Percentiles rank a stretch among this genome's conserved stretches.
Evolutionary conservation across 2,888 invertebrate species (phyloP).

Genomic region (Ecliptopera silaceata): DNA sequence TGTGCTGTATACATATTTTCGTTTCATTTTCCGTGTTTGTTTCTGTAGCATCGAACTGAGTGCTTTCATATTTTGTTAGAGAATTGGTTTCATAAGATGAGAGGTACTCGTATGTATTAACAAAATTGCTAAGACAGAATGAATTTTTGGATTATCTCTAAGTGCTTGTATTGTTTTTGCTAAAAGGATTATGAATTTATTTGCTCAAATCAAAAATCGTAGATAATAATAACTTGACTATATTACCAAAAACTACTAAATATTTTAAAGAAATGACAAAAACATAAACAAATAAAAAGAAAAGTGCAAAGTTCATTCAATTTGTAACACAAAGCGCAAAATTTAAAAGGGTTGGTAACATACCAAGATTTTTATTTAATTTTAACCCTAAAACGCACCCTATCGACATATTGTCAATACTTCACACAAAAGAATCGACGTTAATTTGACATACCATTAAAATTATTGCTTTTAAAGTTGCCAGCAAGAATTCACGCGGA

Average conservation of each 20-base stretch:
- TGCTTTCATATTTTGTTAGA: conserved; percentile 60
- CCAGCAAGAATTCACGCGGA: conserved; percentile 65
- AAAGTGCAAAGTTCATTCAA: conserved; percentile 72
- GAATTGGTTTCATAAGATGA: conserved; percentile 50
- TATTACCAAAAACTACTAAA: too few relatives aligned
- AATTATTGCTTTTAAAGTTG: conserved; percentile 75
- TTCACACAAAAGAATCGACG: conserved; percentile 70
- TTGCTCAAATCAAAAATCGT: too few relatives aligned
- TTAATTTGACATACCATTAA: conserved; percentile 82
- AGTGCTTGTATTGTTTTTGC: background rate
- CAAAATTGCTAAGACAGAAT: conserved; percentile 21
- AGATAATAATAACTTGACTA: too few relatives aligned
- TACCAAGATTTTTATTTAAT: conserved; percentile 48
- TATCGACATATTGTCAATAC: conserved; percentile 79
- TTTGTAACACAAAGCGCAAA: conserved; percentile 78
- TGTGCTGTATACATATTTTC: conserved; percentile 53
- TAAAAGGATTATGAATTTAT: too few relatives aligned
- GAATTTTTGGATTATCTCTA: conserved; percentile 16
- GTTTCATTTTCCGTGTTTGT: conserved; percentile 70
- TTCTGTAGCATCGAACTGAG: conserved; percentile 45
- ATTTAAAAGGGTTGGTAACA: conserved; percentile 71
- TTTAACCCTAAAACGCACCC: conserved; percentile 52
- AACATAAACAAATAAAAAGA: conserved; percentile 43
- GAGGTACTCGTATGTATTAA: conserved; percentile 20
- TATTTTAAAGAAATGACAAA: too few relatives aligned